These are phyloP conservation scores for Lagopus leucura DNA, from an alignment of 2,113 vertebrate genomes.

Conservation along the genomic window DNA sequence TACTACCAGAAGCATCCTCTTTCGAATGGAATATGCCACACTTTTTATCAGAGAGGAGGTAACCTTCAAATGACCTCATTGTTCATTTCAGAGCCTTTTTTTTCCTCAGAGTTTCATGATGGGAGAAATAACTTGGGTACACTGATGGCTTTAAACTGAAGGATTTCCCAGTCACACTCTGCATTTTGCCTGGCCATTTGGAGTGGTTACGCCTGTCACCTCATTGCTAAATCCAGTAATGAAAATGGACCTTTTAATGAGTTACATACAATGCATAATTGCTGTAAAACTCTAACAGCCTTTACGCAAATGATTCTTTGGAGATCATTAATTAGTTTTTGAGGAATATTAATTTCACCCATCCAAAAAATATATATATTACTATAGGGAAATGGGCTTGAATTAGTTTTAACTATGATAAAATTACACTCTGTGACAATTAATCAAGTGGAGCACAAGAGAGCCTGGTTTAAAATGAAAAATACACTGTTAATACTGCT, in stretches of 20 bases:
- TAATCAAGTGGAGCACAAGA: conserved; percentile 64
- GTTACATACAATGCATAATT: conserved; percentile 61
- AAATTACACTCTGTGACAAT: conserved; percentile 72
- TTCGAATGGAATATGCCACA: not conserved
- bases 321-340: conserved; percentile 76
- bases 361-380: conserved; percentile 62
- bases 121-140: not conserved
- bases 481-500: conserved; percentile 25
- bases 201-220: conserved; percentile 58
- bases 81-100: not conserved
- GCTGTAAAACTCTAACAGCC: conserved; percentile 60
- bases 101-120: not conserved
- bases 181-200: conserved; percentile 53
- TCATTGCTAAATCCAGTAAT: conserved; percentile 60
- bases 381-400: conserved; percentile 65
- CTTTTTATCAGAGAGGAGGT: not conserved
- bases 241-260: conserved; percentile 74
- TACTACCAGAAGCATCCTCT: not conserved
- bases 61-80: conserved; percentile 8
- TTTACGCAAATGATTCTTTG: conserved; percentile 72
- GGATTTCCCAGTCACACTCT: conserved; percentile 14
- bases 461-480: conserved; percentile 57
- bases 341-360: conserved; percentile 76
- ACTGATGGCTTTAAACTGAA: not conserved
- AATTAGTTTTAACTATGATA: conserved; percentile 74